Evolutionary conservation across 2,797 vertebrate genomes (phyloP), one percentile per base, ranked within the genome.

Genomic region (Galaxias olidus): DNA sequence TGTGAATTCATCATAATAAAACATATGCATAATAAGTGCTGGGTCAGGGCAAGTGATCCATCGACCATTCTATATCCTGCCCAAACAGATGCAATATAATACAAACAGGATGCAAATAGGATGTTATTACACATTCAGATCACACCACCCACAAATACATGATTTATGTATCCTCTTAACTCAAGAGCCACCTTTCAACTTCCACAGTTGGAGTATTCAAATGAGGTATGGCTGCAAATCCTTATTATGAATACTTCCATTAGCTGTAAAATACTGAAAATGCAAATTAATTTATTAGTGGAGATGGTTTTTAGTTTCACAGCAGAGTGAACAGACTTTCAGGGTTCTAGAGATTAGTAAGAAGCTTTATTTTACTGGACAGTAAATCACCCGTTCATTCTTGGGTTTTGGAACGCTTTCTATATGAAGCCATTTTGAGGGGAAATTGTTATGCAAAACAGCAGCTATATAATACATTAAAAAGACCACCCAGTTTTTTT

Each of bases 161-260:
- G 84, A 89, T 89, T 88, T 87, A 87, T 81, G 75, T 40, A 68
- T 71, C 78, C 84, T 80, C 80, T 85, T 81, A 81, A 75, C 78
- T 85, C 73, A 72, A 81, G 84, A 80, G 76, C 75, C 66, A 81
- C 77, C 78, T 79, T 81, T 84, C 83, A 78, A 76, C 80, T 56
- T 50, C 11, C 66, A 46, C 66, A 51, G 81, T 63, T 74, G 74
- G 82, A 75, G 74, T 73, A 87, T 88, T 85, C 68, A 87, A 80
- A 87, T 81, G 43, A 61, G 53, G 73, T 62, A 10, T 42, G 13
- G 60, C 67, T 67, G 52, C 53, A 65, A 80, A 69, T 65, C 63
- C 50, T 61, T 19, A 56, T 73, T 75, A 63, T 78, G 76, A 77
- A 70, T 62, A 69, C 80, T 74, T 76, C 72, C 77, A 78, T 82